A percentile compares a stretch with the other conserved stretches of the same genome.
Conservation (phyloP, 2,797 vertebrate species). For the Furcifer pardalis region DNA sequence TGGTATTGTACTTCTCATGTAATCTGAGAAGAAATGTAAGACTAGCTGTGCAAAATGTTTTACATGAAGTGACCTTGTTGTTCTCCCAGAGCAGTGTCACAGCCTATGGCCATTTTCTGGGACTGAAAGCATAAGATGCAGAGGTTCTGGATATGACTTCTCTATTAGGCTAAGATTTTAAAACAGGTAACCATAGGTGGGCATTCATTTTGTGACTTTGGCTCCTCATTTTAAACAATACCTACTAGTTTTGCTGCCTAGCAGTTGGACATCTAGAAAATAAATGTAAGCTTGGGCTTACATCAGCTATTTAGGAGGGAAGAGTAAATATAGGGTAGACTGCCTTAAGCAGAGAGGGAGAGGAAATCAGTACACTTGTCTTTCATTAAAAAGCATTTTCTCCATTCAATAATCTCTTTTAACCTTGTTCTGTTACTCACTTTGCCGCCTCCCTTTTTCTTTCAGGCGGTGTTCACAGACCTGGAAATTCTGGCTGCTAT, state of each 20-base stretch:
- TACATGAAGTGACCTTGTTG: neutral
- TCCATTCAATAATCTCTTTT: neutral
- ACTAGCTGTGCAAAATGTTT: neutral
- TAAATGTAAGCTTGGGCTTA: neutral
- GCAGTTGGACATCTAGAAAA: neutral
- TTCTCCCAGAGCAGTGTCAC: neutral
- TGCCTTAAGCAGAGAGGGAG: neutral
- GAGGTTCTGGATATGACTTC: neutral
- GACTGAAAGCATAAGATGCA: neutral
- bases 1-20: neutral
- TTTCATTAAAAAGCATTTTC: constrained; percentile 18
- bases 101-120: neutral
- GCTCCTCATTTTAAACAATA: neutral
- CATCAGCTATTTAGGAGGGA: neutral
- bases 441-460: constrained; percentile 38
- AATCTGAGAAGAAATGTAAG: neutral
- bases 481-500: constrained; percentile 98
- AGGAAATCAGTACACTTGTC: neutral
- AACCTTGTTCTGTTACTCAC: constrained; percentile 19
- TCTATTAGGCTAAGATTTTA: neutral
- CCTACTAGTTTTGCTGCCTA: neutral
- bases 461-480: constrained; percentile 96
- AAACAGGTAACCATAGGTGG: neutral
- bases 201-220: neutral
- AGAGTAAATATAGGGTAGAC: neutral